Base-by-base conservation (phyloP, 2,113 vertebrate species). In the Gambusia holbrooki region DNA sequence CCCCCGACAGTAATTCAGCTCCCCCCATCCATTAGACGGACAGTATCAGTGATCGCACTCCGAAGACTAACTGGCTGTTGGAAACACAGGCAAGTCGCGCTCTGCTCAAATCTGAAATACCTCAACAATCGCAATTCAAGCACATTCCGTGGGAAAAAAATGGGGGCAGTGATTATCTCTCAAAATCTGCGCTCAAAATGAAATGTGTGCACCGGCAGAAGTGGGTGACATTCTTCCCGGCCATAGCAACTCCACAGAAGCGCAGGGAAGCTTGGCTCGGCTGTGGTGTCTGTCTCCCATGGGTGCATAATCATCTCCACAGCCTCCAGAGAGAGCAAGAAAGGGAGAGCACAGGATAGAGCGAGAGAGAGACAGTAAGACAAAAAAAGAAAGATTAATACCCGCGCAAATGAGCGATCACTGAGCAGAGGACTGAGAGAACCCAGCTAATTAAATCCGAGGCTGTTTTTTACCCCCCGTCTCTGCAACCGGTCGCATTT, bases 171-270 rank as follows among this genome's bases (percentile, higher is more conserved):
- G 45, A 62, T 48, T 22, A 62, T 58, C 66, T 69, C 65, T 69
- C 9, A 64, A 40, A 73, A 83, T 48, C 67, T 69, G 51, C 35
- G 73, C 73, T 87, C 71, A 81, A 30, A 87, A 58, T 58, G 8
- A 58, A 58, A 58, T 42, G 69, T 82, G 65, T 75, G 62, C 54
- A 81, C 91, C 90, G 1, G 91, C 91, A 86, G 90, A 92, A 91
- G 90, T 93, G 54, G 91, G 92, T 83, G 91, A 90, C 92, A 92
- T 93, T 85, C 89, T 89, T 87, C 71, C 74, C 58, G 70, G 72
- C 67, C 74, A 58, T 69, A 83, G 79, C 81, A 93, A 93, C 89
- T 93, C 89, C 92, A 65, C 51, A 69, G 86, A 83, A 86, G 85
- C 86, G 90, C 90, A 87, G 54, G 22, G 67, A 86, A 28, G 84